Conservation (phyloP, 2,113 vertebrate genomes). For the Ovis canadensis region DNA sequence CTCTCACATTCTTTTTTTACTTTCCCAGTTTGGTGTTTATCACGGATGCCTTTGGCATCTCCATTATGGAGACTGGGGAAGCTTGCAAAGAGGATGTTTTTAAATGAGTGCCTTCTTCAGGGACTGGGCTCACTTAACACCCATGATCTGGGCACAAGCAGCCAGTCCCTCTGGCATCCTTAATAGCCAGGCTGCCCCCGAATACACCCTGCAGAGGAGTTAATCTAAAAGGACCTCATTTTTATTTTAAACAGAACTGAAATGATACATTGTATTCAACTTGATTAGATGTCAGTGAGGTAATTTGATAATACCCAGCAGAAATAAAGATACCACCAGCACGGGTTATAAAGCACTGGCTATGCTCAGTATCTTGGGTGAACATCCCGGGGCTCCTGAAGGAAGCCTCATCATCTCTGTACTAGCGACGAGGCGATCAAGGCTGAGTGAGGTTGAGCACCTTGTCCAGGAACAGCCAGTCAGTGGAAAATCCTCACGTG, state of each 20-base stretch:
- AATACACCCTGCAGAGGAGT: neutral
- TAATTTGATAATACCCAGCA: fast-evolving
- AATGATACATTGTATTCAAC: neutral
- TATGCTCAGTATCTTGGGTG: neutral
- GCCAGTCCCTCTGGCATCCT: neutral
- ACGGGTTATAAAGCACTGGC: fast-evolving
- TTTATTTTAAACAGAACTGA: neutral
- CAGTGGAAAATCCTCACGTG: fast-evolving
- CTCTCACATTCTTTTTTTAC: neutral
- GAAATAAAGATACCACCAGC: fast-evolving
- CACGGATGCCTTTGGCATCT: neutral
- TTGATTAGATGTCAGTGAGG: neutral
- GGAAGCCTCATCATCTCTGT: fast-evolving
- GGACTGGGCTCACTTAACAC: fast-evolving
- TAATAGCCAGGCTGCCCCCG: fast-evolving
- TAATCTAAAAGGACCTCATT: neutral
- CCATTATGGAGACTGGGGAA: no score
- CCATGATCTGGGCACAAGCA: fast-evolving
- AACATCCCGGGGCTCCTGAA: fast-evolving
- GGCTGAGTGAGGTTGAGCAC: no score
- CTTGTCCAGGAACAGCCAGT: fast-evolving
- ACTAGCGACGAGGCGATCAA: fast-evolving
- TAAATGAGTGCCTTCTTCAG: neutral
- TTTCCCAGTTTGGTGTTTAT: fast-evolving
- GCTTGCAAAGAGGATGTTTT: neutral